Evolutionary conservation across 2,113 vertebrate species (phyloP).

Genomic region (Microtus pennsylvanicus): DNA sequence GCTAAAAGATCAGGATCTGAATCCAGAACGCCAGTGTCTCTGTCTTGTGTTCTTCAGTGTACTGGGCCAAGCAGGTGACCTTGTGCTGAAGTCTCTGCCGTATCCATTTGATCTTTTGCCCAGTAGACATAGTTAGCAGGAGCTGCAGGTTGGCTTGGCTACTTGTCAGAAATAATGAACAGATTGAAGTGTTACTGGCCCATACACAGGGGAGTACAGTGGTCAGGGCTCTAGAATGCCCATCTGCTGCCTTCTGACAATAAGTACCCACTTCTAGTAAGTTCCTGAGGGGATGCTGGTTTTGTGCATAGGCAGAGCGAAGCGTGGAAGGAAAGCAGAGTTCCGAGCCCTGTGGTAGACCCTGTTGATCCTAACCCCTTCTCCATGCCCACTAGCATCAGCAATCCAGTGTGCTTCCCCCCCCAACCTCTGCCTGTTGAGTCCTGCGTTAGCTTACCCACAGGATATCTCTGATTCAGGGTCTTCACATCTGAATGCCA

Average conservation of each 20-base stretch:
- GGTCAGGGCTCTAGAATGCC: not conserved
- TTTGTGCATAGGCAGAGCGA: accelerated
- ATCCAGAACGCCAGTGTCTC: not conserved
- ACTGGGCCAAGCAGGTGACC: not conserved
- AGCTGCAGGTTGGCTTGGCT: not conserved
- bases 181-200: not conserved
- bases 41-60: not conserved
- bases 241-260: not conserved
- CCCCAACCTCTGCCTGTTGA: not conserved
- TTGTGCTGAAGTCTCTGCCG: not conserved
- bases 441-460: not conserved
- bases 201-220: not conserved
- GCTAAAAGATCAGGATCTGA: not conserved
- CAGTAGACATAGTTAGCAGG: not conserved
- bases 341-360: not conserved
- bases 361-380: not conserved
- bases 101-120: not conserved
- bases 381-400: not conserved
- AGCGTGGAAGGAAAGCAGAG: not conserved
- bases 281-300: not conserved
- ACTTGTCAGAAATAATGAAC: conserved; percentile 25
- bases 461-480: not conserved
- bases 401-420: not conserved
- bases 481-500: not conserved
- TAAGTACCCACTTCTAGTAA: not conserved